Evolutionary conservation across 2,888 invertebrate species (phyloP), one percentile per base, ranked within the genome.

Genomic region (Mesorhabditis spiculigera): DNA sequence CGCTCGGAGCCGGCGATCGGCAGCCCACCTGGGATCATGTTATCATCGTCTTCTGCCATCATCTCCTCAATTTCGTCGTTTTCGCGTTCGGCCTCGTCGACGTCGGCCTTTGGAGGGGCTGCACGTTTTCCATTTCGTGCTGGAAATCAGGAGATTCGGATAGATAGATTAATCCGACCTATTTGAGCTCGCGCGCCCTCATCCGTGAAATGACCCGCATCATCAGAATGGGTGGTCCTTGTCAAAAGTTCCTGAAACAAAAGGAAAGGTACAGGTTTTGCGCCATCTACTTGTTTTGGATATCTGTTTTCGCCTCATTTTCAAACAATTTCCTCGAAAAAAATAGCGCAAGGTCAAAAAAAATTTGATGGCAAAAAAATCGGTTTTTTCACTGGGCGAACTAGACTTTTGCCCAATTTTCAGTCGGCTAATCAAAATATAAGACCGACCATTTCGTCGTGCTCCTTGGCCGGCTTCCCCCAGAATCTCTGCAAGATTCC

Each of bases 401-500:
- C 28, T 28, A 50, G n/a, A 50, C 8, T 50, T 50, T 50, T 50
- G n/a, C 8, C 58, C 58, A n/a, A 50, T n/a, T 13, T 50, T 50
- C 58, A 50, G n/a, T 28, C 28, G 28, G 28, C 28, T 3, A 28
- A 28, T 28, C 28, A 28, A 28, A 28, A 28, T 28, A 28, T 28
- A 50, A 50, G n/a, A 50, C 58, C 8, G 3, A 50, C 58, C 58
- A 50, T 50, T 8, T 69, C 42, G 45, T 72, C 71, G 65, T 67
- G 65, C 63, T 72, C 50, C 16, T 66, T 50, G 5, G 68, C 45
- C 5, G 50, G 68, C 41, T 72, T 73, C 16, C 66, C 61, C 43
- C 70, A 68, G 72, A 82, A 81, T 62, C 84, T 71, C 68, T 84
- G 82, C 43, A 78, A 71, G 50, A 84, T 82, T 58, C 78, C 83